These are phyloP conservation scores for Pandemis cinnamomeana DNA, from an alignment of 2,888 invertebrate species.

Conservation along the genomic window DNA sequence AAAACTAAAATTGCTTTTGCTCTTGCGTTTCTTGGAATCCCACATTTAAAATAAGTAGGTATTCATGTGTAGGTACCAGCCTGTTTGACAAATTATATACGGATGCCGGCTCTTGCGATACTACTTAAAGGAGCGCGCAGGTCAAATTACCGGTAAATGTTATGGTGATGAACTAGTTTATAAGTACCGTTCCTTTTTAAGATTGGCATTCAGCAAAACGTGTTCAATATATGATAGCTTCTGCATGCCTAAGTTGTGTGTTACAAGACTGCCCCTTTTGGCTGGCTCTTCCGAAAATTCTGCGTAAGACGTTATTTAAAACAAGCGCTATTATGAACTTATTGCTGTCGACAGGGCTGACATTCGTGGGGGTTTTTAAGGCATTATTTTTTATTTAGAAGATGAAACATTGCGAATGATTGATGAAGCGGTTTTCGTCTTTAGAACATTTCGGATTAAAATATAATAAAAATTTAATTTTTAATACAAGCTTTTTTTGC, in stretches of 20 bases:
- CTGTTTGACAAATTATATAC: slow-evolving; percentile 1
- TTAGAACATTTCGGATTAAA: too few relatives aligned
- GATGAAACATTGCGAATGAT: too few relatives aligned
- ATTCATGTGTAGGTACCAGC: not conserved
- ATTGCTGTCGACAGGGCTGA: too few relatives aligned
- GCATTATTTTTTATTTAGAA: too few relatives aligned
- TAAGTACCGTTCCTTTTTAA: slow-evolving; percentile 30
- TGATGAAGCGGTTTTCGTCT: too few relatives aligned
- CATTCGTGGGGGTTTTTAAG: too few relatives aligned
- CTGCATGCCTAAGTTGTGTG: not conserved
- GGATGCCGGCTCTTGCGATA: slow-evolving; percentile 16
- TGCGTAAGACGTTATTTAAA: not conserved
- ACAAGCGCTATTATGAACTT: not conserved
- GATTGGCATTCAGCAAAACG: slow-evolving; percentile 24
- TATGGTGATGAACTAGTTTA: slow-evolving; percentile 24
- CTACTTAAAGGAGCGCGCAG: slow-evolving; percentile 23
- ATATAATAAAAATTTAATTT: too few relatives aligned
- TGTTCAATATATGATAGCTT: slow-evolving; percentile 5
- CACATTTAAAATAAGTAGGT: not conserved
- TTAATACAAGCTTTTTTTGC: too few relatives aligned
- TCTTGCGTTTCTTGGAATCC: slow-evolving; percentile 17
- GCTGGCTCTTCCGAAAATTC: not conserved
- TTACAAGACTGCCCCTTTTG: not conserved
- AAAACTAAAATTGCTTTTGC: slow-evolving; percentile 24
- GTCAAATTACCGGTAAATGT: slow-evolving; percentile 27